phyloP scores from a whole-genome alignment of 2,113 vertebrate species.

The Corythoichthys haematopterus region DNA sequence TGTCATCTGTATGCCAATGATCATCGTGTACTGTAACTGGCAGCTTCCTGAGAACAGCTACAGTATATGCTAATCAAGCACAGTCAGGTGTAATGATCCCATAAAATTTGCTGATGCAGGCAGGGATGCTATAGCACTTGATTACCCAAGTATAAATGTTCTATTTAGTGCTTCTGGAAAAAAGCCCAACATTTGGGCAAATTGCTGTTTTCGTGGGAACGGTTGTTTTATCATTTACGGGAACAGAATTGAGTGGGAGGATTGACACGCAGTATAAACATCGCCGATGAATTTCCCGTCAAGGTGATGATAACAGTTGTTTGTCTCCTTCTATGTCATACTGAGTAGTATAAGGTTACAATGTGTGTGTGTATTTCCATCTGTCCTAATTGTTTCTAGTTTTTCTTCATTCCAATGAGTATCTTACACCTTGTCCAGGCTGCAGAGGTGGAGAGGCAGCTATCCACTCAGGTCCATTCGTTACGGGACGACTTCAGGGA shows the following conservation, averaged over 20 bases:
- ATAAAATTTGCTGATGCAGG: constrained; percentile 18
- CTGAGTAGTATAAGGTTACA: constrained; percentile 1
- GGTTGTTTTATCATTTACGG: constrained; percentile 10
- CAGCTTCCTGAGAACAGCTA: constrained; percentile 42
- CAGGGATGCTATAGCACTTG: constrained; percentile 4
- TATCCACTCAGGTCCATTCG: constrained; percentile 91
- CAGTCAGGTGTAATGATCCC: constrained; percentile 31
- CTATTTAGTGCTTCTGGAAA: constrained; percentile 8
- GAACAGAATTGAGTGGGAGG: constrained; percentile 15
- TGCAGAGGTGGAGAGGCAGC: constrained; percentile 89
- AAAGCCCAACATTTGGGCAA: constrained; percentile 14
- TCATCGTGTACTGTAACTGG: constrained; percentile 29
- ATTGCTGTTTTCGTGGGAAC: constrained; percentile 12
- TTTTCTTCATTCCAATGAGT: constrained; percentile 17
- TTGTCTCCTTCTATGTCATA: not conserved
- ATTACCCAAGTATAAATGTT: constrained; percentile 9
- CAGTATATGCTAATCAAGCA: constrained; percentile 40
- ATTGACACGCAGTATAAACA: constrained; percentile 11
- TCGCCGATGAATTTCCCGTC: not conserved
- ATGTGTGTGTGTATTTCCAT: not conserved
- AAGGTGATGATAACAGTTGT: not conserved
- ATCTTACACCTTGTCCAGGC: constrained; percentile 71
- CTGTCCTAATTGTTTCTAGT: not conserved
- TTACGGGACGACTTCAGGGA: constrained; percentile 92
- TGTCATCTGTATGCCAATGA: constrained; percentile 49